These are phyloP conservation scores for Micrasema minimum DNA, from an alignment of 1,140 invertebrate genomes.

Conservation along the genomic window DNA sequence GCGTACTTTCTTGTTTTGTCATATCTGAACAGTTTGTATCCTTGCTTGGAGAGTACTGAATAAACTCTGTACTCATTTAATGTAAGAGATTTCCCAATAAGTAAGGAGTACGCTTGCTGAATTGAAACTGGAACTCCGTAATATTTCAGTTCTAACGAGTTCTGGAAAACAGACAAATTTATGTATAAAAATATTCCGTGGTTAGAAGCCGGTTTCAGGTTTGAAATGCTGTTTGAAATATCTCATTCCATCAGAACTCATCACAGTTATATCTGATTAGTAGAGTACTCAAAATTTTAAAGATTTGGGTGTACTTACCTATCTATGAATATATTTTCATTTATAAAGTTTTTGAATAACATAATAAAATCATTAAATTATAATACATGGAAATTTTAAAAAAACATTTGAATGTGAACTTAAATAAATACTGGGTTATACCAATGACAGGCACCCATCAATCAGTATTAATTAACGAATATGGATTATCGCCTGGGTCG, in stretches of 20 bases:
- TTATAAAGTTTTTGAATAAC: neutral
- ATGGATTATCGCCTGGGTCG: too few species aligned
- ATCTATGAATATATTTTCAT: neutral
- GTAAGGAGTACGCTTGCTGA: slow-evolving; percentile 71
- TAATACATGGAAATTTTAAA: too few species aligned
- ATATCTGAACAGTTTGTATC: slow-evolving; percentile 65
- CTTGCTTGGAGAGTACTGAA: slow-evolving; percentile 68
- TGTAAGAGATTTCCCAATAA: slow-evolving; percentile 64
- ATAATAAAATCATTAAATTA: too few species aligned
- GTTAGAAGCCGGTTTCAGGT: neutral
- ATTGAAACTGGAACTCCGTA: slow-evolving; percentile 69
- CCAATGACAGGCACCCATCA: too few species aligned
- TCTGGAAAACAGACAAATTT: slow-evolving; percentile 59
- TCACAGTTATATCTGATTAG: neutral
- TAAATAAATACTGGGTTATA: too few species aligned
- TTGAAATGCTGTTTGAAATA: neutral
- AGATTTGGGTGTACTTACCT: neutral
- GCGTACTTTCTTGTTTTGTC: slow-evolving; percentile 32
- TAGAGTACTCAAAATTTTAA: neutral
- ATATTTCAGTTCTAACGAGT: slow-evolving; percentile 67
- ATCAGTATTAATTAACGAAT: too few species aligned
- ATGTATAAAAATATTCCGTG: neutral
- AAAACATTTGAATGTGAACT: too few species aligned
- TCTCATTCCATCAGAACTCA: neutral
- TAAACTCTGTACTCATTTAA: slow-evolving; percentile 72